phyloP scores from a whole-genome alignment of 2,888 invertebrate species.

The Pocota personata region DNA sequence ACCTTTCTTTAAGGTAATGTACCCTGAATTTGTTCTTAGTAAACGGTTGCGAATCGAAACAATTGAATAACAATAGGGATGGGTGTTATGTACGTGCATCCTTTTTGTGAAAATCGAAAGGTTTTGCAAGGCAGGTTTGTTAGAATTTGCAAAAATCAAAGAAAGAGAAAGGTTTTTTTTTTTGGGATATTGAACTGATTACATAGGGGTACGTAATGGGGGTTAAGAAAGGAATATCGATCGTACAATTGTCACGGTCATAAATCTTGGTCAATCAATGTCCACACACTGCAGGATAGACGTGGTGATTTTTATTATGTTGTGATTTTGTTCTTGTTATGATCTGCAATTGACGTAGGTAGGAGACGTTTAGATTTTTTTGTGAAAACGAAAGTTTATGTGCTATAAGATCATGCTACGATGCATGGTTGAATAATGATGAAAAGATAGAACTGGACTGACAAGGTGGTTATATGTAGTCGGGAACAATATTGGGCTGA shows the following conservation, averaged over 20 bases:
- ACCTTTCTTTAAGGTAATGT: background rate
- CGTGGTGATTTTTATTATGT: conserved; percentile 4
- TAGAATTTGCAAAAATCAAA: conserved; percentile 45
- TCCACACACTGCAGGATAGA: conserved; percentile 52
- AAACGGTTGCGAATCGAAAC: conserved; percentile 34
- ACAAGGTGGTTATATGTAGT: too few relatives aligned
- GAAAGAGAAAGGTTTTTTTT: conserved; percentile 34
- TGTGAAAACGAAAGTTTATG: background rate
- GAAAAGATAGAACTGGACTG: too few relatives aligned
- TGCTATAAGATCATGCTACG: background rate
- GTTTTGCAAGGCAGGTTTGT: too few relatives aligned
- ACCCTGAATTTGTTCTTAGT: conserved; percentile 53
- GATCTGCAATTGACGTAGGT: background rate
- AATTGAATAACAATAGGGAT: conserved; percentile 50
- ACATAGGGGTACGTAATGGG: conserved; percentile 41
- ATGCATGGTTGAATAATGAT: too few relatives aligned
- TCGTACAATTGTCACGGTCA: conserved; percentile 48
- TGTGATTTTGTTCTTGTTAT: background rate
- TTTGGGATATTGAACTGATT: conserved; percentile 2
- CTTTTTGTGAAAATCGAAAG: conserved; percentile 51
- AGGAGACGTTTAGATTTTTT: background rate
- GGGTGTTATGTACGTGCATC: conserved; percentile 20
- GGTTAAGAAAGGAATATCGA: conserved; percentile 19
- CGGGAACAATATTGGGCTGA: too few relatives aligned
- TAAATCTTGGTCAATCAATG: conserved; percentile 71